Evolutionary conservation across 2,888 invertebrate genomes (phyloP), one percentile per base, ranked within the genome.

Genomic region (Schizaphis graminum): DNA sequence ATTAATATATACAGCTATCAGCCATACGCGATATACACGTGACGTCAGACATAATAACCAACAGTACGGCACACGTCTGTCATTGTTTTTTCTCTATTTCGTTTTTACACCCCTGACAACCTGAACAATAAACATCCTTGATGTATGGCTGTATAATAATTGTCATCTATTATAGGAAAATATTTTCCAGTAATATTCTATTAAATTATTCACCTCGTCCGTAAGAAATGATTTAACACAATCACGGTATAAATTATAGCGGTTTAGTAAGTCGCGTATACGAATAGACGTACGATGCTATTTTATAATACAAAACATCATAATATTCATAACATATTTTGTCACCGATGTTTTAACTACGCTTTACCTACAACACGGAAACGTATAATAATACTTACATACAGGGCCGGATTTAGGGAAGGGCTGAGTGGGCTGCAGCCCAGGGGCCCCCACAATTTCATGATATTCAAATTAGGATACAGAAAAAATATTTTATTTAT

Each of bases 171-270:
- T 49, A 26, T 24, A 67, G 16, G n/a, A 4, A 67, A n/a, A 67
- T 67, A n/a, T 67, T n/a, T 67, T 16, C n/a, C 16, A 1, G n/a
- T 67, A 67, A 67, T 67, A 67, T 61, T 28, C 61, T 28, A 61
- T 28, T n/a, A n/a, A 11, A 61, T 13, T 3, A 3, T 13, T n/a
- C n/a, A n/a, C 67, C 28, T 61, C n/a, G 5, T 16, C 13, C 67
- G 57, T 67, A n/a, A 67, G 67, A 67, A 67, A 67, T 67, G 67
- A 67, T 67, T n/a, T n/a, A 67, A 67, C 16, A 67, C n/a, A 67
- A 67, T 67, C 13, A 16, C 5, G 67, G 67, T 3, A 44, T 67
- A 67, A 67, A 67, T 67, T 16, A 16, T 35, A 16, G 13, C 16
- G 67, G 16, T n/a, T 67, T 35, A 35, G 56, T 56, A 56, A 53